Conservation (phyloP, 37 sponge, comb jelly and placozoan species). For the Geodia barretti region DNA sequence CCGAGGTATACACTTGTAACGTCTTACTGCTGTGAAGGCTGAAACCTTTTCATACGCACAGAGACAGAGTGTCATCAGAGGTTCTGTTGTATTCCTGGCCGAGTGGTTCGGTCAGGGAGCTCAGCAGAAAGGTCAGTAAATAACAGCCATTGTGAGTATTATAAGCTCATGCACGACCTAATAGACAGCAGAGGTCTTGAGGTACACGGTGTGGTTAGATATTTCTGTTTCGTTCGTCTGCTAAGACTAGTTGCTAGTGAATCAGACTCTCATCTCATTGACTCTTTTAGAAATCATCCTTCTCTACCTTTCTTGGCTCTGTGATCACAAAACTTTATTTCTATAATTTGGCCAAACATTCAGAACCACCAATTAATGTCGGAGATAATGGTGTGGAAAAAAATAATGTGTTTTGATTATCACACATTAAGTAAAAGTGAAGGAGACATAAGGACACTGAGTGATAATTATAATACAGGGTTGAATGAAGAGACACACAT, state of each 20-base stretch:
- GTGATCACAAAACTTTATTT: too few relatives aligned
- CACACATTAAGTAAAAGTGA: too few relatives aligned
- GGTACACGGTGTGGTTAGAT: not conserved
- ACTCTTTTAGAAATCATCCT: not conserved
- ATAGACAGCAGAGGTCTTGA: not conserved
- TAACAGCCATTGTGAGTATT: not conserved
- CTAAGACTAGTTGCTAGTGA: not conserved
- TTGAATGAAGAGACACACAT: not conserved
- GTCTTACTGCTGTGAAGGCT: not conserved
- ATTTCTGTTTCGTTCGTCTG: slow-evolving; percentile 21
- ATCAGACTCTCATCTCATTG: not conserved
- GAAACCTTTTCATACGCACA: too few relatives aligned
- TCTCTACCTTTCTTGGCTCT: not conserved
- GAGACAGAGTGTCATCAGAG: not conserved
- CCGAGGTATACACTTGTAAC: not conserved
- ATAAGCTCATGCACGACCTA: not conserved
- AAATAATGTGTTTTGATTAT: too few relatives aligned
- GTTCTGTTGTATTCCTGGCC: slow-evolving; percentile 6
- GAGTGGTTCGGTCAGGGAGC: not conserved
- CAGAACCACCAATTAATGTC: too few relatives aligned
- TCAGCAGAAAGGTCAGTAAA: not conserved
- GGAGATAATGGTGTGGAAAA: too few relatives aligned
- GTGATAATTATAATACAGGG: too few relatives aligned
- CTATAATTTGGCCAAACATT: too few relatives aligned
- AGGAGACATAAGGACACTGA: too few relatives aligned